Evolutionary conservation across 2,113 vertebrate species (phyloP).

Genomic region (Ictidomys tridecemlineatus): DNA sequence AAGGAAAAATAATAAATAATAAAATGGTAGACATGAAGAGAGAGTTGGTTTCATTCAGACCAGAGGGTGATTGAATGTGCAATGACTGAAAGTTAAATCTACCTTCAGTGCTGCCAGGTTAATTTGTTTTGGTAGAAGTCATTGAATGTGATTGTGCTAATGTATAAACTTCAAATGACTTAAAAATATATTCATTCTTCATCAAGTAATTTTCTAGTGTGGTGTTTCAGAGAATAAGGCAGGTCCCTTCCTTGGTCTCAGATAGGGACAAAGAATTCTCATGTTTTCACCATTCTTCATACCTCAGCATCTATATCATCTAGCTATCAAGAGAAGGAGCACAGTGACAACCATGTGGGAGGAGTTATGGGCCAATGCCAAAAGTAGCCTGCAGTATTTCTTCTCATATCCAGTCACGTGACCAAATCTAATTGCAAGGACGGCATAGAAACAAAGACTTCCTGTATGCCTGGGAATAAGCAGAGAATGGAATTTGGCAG

Average conservation of each 20-base stretch:
- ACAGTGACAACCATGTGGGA: neutral
- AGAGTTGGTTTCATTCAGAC: neutral
- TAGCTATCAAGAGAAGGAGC: neutral
- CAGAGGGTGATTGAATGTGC: neutral
- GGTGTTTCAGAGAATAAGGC: neutral
- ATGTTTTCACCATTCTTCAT: fast-evolving
- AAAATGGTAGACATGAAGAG: neutral
- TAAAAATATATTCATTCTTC: neutral
- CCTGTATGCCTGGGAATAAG: neutral
- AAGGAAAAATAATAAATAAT: neutral
- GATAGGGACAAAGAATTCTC: neutral
- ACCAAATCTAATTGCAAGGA: neutral
- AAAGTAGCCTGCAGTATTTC: neutral
- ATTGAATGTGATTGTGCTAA: neutral
- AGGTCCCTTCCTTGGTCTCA: neutral
- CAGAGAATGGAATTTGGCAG: slow-evolving; percentile 21
- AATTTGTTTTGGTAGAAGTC: neutral
- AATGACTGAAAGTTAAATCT: neutral
- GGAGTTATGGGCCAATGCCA: neutral
- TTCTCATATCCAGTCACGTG: neutral
- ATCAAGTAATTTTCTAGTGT: neutral
- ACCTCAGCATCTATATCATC: fast-evolving
- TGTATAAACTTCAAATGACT: neutral
- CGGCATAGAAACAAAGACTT: neutral
- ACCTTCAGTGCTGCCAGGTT: neutral